Evolutionary conservation across 2,888 invertebrate species (phyloP).

Genomic region (Digitonthophagus gazella): DNA sequence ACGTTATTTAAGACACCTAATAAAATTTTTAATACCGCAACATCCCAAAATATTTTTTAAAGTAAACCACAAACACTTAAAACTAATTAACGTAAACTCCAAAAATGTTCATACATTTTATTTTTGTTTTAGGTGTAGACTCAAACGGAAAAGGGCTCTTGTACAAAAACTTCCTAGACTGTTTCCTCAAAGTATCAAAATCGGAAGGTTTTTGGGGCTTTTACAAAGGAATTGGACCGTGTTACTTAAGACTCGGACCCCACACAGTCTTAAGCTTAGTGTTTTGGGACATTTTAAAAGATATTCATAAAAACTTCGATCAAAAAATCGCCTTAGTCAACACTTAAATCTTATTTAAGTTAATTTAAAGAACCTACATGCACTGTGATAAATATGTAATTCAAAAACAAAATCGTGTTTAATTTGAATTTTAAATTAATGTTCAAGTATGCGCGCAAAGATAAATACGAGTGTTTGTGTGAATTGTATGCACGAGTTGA

Average conservation of each 20-base stretch:
- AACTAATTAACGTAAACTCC: not conserved
- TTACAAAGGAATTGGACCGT: conserved; percentile 84
- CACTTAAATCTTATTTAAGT: too few relatives aligned
- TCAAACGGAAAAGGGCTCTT: conserved; percentile 63
- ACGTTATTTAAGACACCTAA: not conserved
- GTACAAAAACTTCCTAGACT: conserved; percentile 75
- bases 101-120: not conserved
- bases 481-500: not conserved
- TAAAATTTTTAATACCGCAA: not conserved
- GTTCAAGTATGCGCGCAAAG: too few relatives aligned
- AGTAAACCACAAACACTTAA: not conserved
- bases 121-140: conserved; percentile 57
- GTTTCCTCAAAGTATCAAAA: conserved; percentile 70
- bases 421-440: not conserved
- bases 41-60: not conserved
- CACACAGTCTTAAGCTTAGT: conserved; percentile 80
- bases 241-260: conserved; percentile 80
- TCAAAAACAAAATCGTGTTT: conserved; percentile 3
- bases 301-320: conserved; percentile 14
- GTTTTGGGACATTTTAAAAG: conserved; percentile 73
- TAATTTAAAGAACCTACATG: not conserved
- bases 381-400: not conserved
- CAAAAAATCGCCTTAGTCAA: conserved; percentile 21
- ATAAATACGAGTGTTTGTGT: too few relatives aligned
- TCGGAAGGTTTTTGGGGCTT: conserved; percentile 75